These are phyloP conservation scores for Neoseiulus cucumeris DNA, from an alignment of 1,140 invertebrate species.

Conservation along the genomic window DNA sequence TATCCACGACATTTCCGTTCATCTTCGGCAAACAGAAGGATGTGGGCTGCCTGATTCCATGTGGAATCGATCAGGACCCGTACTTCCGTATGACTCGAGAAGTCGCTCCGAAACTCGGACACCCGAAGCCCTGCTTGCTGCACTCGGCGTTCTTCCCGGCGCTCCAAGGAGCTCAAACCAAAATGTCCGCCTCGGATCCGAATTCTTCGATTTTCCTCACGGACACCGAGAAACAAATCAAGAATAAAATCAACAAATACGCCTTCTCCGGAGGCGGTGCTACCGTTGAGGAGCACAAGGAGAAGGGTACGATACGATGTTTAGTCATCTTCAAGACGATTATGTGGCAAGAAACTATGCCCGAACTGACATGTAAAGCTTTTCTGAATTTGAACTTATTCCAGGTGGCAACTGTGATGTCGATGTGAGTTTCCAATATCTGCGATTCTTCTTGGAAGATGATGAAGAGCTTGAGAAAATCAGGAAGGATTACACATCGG, in stretches of 20 bases:
- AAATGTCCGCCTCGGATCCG: slow-evolving; percentile 90
- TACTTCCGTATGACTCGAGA: slow-evolving; percentile 98
- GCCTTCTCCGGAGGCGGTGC: slow-evolving; percentile 90
- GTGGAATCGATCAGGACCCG: slow-evolving; percentile 98
- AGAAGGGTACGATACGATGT: slow-evolving; percentile 24
- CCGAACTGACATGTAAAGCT: too few relatives aligned
- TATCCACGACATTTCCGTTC: slow-evolving; percentile 83
- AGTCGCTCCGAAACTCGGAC: slow-evolving; percentile 69
- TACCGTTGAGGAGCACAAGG: slow-evolving; percentile 76
- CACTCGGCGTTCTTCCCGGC: slow-evolving; percentile 91
- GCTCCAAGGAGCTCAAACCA: slow-evolving; percentile 82
- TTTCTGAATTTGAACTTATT: not conserved
- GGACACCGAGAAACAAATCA: slow-evolving; percentile 88
- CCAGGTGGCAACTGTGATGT: slow-evolving; percentile 84
- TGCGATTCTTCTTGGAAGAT: slow-evolving; percentile 87
- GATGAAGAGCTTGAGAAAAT: slow-evolving; percentile 69
- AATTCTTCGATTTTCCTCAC: slow-evolving; percentile 87
- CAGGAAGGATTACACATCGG: slow-evolving; percentile 59
- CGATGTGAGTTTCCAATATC: slow-evolving; percentile 87
- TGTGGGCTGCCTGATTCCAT: slow-evolving; percentile 81
- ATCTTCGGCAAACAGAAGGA: slow-evolving; percentile 64
- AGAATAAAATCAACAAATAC: slow-evolving; percentile 95
- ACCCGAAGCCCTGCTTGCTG: slow-evolving; percentile 75
- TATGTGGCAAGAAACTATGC: too few relatives aligned
- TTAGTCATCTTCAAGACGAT: too few relatives aligned